These are phyloP conservation scores for Bombyx mori DNA, from an alignment of 1,140 invertebrate genomes.

Conservation along the genomic window DNA sequence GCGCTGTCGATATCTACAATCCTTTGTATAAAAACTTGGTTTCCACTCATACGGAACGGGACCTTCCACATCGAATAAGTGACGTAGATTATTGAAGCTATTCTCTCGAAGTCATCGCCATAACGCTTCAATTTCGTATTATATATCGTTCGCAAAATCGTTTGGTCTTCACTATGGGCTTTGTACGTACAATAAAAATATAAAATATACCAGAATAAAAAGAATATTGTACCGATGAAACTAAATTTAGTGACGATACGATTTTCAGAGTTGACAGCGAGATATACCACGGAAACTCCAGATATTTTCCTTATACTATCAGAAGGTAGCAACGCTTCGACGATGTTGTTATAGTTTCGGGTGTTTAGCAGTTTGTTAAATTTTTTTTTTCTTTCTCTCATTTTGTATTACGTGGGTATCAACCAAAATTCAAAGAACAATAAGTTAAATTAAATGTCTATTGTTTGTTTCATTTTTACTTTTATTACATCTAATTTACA, in stretches of 20 bases:
- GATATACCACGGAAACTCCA: constrained; percentile 16
- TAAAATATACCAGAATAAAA: constrained; percentile 20
- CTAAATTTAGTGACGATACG: constrained; percentile 2
- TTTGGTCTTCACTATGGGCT: constrained; percentile 26
- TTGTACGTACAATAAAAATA: constrained; percentile 34
- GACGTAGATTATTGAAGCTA: constrained; percentile 23
- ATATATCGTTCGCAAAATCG: constrained; percentile 33
- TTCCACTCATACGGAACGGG: constrained; percentile 27
- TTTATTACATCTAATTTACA: too few species aligned
- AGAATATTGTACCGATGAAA: constrained; percentile 6
- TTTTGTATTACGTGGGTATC: too few species aligned
- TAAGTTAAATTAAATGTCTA: too few species aligned
- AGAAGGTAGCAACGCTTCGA: constrained; percentile 19
- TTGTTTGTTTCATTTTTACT: too few species aligned
- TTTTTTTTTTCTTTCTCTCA: too few species aligned
- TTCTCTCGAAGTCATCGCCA: constrained; percentile 39
- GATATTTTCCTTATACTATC: constrained; percentile 15
- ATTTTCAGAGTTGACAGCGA: constrained; percentile 9
- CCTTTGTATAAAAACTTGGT: constrained; percentile 20
- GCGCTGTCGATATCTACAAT: constrained; percentile 30
- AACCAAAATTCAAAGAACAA: too few species aligned
- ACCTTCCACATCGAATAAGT: constrained; percentile 40
- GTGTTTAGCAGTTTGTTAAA: too few species aligned
- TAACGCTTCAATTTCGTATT: constrained; percentile 43
- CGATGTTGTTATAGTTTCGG: constrained; percentile 17